Evolutionary conservation across 2,888 invertebrate genomes (phyloP).

Genomic region (Crocallis elinguaria): DNA sequence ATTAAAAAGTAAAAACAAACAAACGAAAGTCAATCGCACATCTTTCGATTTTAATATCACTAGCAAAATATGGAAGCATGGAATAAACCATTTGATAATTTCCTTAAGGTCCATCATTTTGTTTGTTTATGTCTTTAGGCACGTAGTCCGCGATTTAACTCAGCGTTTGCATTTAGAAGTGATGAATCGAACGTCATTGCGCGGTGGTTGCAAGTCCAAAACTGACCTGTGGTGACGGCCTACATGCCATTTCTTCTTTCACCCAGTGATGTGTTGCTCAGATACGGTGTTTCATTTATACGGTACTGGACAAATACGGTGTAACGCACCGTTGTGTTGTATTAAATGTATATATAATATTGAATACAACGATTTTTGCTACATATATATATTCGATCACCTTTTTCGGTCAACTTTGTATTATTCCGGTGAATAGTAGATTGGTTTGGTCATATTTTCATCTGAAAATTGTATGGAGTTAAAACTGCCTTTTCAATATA

Average conservation of each 20-base stretch:
- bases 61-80: constrained; percentile 73
- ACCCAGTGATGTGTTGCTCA: constrained; percentile 40
- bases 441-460: too few species aligned
- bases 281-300: background rate
- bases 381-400: too few species aligned
- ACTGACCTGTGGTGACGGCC: constrained; percentile 23
- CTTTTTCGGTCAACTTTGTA: too few species aligned
- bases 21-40: constrained; percentile 33
- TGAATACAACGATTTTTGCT: too few species aligned
- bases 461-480: too few species aligned
- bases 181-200: constrained; percentile 52
- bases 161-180: constrained; percentile 25
- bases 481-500: too few species aligned
- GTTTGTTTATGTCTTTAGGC: constrained; percentile 17
- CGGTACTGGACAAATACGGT: background rate
- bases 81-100: constrained; percentile 80
- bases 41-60: constrained; percentile 24
- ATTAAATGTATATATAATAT: too few species aligned
- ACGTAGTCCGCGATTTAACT: constrained; percentile 28
- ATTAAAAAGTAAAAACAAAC: constrained; percentile 37
- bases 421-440: too few species aligned
- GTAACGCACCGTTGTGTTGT: background rate
- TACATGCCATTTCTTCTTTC: constrained; percentile 72
- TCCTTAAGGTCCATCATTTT: constrained; percentile 77
- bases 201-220: constrained; percentile 33